A percentile compares a stretch with the other conserved stretches of the same genome.
phyloP scores from a whole-genome alignment of 2,113 vertebrate species.

The Ictalurus furcatus region DNA sequence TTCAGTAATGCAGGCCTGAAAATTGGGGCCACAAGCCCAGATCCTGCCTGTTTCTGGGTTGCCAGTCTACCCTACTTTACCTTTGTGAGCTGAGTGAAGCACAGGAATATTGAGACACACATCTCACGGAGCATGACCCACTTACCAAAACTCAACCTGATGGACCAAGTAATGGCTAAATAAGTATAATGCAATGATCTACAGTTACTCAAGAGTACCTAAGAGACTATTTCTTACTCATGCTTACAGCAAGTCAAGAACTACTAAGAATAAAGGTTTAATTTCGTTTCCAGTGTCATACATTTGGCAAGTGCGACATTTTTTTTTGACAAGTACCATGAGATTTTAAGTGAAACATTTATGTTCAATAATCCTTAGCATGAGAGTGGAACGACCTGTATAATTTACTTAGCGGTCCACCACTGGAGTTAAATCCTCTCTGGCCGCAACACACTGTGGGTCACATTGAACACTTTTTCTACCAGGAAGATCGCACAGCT shows the following conservation, averaged over 20 bases:
- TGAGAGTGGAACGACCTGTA: background rate
- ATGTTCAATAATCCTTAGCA: background rate
- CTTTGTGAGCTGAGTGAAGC: conserved; percentile 9
- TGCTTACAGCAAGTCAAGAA: background rate
- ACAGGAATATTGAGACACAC: conserved; percentile 20
- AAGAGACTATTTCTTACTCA: background rate
- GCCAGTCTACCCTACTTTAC: conserved; percentile 49
- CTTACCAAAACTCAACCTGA: conserved; percentile 6
- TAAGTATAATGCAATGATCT: background rate
- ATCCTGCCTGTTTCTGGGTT: conserved; percentile 48
- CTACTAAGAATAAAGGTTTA: background rate
- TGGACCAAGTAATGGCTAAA: background rate
- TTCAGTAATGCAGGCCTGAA: conserved; percentile 5
- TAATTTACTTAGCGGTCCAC: conserved; percentile 12
- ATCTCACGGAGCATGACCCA: conserved; percentile 29
- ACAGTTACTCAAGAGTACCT: background rate
- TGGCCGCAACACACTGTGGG: background rate
- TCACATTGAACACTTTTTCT: background rate
- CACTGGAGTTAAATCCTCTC: background rate
- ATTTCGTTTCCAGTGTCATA: background rate
- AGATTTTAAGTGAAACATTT: conserved; percentile 21
- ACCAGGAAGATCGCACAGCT: background rate
- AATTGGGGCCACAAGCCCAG: conserved; percentile 49
- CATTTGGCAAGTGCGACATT: background rate
- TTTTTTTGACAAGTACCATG: background rate